phyloP scores from a whole-genome alignment of 2,797 vertebrate species.

The Ctenochaetus hawaiiensis region DNA sequence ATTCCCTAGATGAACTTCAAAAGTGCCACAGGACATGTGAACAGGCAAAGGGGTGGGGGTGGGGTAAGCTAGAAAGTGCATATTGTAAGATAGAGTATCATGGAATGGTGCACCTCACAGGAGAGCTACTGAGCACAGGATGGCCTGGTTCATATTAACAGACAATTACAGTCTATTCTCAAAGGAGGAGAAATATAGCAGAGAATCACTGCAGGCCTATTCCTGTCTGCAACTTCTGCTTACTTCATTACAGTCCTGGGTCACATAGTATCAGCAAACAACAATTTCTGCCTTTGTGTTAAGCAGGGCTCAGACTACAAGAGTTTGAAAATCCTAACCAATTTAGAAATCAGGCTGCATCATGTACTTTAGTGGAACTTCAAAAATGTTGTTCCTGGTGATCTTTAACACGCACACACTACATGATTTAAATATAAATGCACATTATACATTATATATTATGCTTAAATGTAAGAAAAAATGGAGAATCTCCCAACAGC shows the following conservation, averaged over 20 bases:
- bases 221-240: slow-evolving; percentile 60
- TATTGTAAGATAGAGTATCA: slow-evolving; percentile 43
- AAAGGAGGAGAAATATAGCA: slow-evolving; percentile 69
- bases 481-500: too few species aligned
- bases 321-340: too few species aligned
- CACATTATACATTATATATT: too few species aligned
- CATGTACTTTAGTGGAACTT: too few species aligned
- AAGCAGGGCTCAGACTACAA: background rate
- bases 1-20: slow-evolving; percentile 51
- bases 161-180: slow-evolving; percentile 79
- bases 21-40: slow-evolving; percentile 64
- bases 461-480: too few species aligned
- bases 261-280: slow-evolving; percentile 39
- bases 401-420: too few species aligned
- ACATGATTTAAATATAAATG: too few species aligned
- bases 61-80: slow-evolving; percentile 19
- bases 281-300: slow-evolving; percentile 9
- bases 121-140: slow-evolving; percentile 61
- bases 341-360: too few species aligned
- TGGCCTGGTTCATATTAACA: slow-evolving; percentile 83
- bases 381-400: too few species aligned
- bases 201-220: slow-evolving; percentile 59
- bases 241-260: slow-evolving; percentile 36
- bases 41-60: slow-evolving; percentile 5
- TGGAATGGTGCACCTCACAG: slow-evolving; percentile 65